Evolutionary conservation across 2,113 vertebrate genomes (phyloP), one percentile per base, ranked within the genome.

Genomic region (Chaenocephalus aceratus): DNA sequence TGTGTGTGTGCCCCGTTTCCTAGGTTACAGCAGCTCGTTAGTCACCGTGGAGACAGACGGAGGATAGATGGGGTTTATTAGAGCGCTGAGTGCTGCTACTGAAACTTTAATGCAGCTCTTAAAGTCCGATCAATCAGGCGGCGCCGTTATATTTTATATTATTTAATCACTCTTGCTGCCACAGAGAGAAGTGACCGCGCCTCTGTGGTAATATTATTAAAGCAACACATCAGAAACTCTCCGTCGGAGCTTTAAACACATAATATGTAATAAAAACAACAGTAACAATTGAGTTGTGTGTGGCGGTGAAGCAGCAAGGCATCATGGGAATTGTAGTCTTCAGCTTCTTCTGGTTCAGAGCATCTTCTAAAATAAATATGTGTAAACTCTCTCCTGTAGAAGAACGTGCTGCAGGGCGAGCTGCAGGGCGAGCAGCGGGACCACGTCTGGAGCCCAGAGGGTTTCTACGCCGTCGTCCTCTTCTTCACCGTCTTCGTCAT

Each of bases 401-500:
- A 97, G 91, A 99, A 98, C 89, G 96, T 98, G 74, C 95, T 98
- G 80, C 97, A 97, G 95, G 97, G 94, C 51, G 95, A 97, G 76
- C 97, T 97, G 94, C 97, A 97, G 95, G 97, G 94, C 51, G 95
- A 97, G 76, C 97, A 97, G 94, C 95, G 93, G 57, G 96, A 97
- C 74, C 96, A 95, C 80, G 93, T 97, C 77, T 98, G 96, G 97
- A 97, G 93, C 94, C 96, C 95, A 77, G 97, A 99, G 86, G 95
- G 97, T 62, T 96, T 98, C 84, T 99, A 97, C 79, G 94, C 96
- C 0, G 94, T 96, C 87, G 91, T 98, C 91, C 96, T 99, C 92
- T 97, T 98, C 89, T 96, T 99, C 96, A 98, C 97, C 88, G 94
- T 97, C 94, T 97, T 98, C 88, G 91, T 98, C 87, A 97, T 98